phyloP scores from a whole-genome alignment of 2,797 vertebrate species.

The Oreochromis grahami region DNA sequence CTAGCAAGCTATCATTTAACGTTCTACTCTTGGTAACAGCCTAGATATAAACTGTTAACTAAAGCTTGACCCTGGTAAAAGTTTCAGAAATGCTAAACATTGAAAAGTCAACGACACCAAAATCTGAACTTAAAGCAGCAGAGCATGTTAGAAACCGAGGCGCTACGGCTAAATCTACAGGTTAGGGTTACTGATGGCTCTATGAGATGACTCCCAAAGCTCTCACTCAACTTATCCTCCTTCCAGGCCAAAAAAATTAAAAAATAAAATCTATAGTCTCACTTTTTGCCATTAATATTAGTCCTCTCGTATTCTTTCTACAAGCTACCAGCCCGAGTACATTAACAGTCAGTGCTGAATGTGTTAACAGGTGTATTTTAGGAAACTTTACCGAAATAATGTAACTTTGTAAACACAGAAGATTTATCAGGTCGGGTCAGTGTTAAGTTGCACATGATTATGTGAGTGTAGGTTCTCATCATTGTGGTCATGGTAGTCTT shows the following conservation, averaged over 20 bases:
- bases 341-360: background rate
- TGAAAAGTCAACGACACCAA: background rate
- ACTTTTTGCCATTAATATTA: background rate
- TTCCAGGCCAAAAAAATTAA: background rate
- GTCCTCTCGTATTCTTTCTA: background rate
- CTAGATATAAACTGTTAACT: background rate
- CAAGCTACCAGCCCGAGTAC: background rate
- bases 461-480: background rate
- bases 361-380: background rate
- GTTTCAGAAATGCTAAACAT: background rate
- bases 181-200: background rate
- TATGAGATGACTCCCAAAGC: background rate
- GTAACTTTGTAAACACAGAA: background rate
- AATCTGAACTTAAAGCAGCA: background rate
- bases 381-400: background rate
- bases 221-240: background rate
- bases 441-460: background rate
- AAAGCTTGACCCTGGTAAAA: background rate
- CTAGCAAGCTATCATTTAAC: background rate
- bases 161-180: background rate
- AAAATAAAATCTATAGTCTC: background rate
- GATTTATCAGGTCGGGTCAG: background rate
- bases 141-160: background rate
- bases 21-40: background rate
- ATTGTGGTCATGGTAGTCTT: background rate